These are phyloP conservation scores for Sinocyclocheilus grahami DNA, from an alignment of 2,113 vertebrate species.

Conservation along the genomic window DNA sequence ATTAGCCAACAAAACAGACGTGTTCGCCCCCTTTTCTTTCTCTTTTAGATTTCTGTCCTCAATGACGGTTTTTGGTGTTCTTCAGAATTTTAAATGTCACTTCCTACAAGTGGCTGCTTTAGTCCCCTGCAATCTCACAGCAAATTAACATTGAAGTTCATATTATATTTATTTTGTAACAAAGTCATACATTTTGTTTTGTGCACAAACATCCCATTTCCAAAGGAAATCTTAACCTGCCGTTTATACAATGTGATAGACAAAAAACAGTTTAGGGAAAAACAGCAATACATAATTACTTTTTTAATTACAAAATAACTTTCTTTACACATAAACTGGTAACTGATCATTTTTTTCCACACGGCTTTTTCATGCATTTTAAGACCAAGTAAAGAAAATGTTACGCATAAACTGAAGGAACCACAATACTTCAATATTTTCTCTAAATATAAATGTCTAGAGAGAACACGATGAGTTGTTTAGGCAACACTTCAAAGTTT, in stretches of 20 bases:
- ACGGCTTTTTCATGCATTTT: background rate
- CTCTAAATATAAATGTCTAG: background rate
- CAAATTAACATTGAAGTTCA: background rate
- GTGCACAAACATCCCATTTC: background rate
- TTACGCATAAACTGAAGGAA: background rate
- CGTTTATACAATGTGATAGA: too few species aligned
- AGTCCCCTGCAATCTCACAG: background rate
- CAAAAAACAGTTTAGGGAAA: too few species aligned
- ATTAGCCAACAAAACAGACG: conserved; percentile 32
- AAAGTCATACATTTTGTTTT: background rate
- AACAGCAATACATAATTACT: background rate
- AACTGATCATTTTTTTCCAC: background rate
- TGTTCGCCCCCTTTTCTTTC: background rate
- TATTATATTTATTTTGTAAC: background rate
- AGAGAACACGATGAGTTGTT: too few species aligned
- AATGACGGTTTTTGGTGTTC: conserved; percentile 51
- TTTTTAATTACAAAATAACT: too few species aligned
- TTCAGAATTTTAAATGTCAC: conserved; percentile 39
- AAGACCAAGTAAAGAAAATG: background rate
- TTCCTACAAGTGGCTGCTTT: background rate
- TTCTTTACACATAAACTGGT: background rate
- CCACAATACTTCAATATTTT: background rate
- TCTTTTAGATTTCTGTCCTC: conserved; percentile 18
- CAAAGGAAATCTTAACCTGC: background rate
- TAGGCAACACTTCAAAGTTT: too few species aligned